A percentile compares a stretch with the other conserved stretches of the same genome.
Evolutionary conservation across 2,888 invertebrate species (phyloP).

Genomic region (Fragum sueziense): DNA sequence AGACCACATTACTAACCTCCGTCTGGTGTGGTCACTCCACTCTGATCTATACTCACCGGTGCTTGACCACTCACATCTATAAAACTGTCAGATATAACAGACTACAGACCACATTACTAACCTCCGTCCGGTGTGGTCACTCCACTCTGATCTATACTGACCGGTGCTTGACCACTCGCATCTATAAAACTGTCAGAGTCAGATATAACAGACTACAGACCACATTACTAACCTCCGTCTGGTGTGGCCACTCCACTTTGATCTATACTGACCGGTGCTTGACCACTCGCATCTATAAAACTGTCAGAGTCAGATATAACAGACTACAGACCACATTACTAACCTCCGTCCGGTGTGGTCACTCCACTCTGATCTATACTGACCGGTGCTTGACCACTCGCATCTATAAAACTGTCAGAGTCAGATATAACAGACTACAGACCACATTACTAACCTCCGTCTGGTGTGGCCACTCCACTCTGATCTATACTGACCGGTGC

Average conservation of each 20-base stretch:
- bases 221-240: constrained; percentile 67
- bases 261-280: constrained; percentile 54
- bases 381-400: constrained; percentile 59
- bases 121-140: constrained; percentile 66
- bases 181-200: constrained; percentile 70
- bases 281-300: constrained; percentile 62
- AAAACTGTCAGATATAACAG: constrained; percentile 66
- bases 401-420: constrained; percentile 67
- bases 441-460: constrained; percentile 69
- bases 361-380: constrained; percentile 65
- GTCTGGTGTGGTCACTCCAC: constrained; percentile 62
- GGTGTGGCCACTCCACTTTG: constrained; percentile 67
- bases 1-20: constrained; percentile 71
- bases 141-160: constrained; percentile 62
- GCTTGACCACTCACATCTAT: constrained; percentile 65
- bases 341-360: constrained; percentile 66
- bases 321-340: no score
- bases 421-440: no score
- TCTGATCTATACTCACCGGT: constrained; percentile 57
- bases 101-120: no score
- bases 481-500: constrained; percentile 61
- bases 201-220: no score
- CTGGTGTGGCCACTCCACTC: constrained; percentile 63
- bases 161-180: constrained; percentile 61
- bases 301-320: constrained; percentile 72